Evolutionary conservation across 2,888 invertebrate species (phyloP).

Genomic region (Herminia tarsipennalis): DNA sequence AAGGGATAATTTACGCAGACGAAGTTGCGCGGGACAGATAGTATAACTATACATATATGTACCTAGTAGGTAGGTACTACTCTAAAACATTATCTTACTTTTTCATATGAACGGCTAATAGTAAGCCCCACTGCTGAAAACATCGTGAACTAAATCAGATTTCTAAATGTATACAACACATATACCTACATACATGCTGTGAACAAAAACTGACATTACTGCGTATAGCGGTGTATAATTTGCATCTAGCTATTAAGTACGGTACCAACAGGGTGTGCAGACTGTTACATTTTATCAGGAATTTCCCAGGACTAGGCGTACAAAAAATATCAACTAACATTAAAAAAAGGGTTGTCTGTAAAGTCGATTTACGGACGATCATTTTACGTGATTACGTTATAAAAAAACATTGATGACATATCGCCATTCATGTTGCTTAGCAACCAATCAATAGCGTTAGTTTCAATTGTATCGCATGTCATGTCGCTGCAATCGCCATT

Average conservation of each 20-base stretch:
- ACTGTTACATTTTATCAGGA: neutral
- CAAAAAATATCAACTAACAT: too few species aligned
- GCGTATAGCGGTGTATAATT: constrained; percentile 34
- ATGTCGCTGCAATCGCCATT: too few species aligned
- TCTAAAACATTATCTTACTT: constrained; percentile 26
- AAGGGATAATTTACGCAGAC: too few species aligned
- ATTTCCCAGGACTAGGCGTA: neutral
- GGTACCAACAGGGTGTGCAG: constrained; percentile 13
- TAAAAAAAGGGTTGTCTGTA: too few species aligned
- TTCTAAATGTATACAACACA: constrained; percentile 25
- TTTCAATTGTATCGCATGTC: too few species aligned
- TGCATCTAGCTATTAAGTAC: constrained; percentile 36
- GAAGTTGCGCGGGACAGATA: too few species aligned
- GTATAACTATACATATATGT: neutral
- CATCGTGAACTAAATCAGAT: constrained; percentile 38
- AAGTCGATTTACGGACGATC: too few species aligned
- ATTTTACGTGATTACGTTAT: too few species aligned
- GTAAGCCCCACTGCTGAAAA: constrained; percentile 17
- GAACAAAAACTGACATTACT: constrained; percentile 40
- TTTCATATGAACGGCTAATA: constrained; percentile 21
- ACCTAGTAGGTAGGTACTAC: constrained; percentile 2
- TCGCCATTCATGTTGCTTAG: too few species aligned
- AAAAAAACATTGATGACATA: too few species aligned
- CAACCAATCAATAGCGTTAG: too few species aligned
- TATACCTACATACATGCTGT: neutral